phyloP scores from a whole-genome alignment of 2,888 invertebrate genomes.

The Melinopterus prodromus region DNA sequence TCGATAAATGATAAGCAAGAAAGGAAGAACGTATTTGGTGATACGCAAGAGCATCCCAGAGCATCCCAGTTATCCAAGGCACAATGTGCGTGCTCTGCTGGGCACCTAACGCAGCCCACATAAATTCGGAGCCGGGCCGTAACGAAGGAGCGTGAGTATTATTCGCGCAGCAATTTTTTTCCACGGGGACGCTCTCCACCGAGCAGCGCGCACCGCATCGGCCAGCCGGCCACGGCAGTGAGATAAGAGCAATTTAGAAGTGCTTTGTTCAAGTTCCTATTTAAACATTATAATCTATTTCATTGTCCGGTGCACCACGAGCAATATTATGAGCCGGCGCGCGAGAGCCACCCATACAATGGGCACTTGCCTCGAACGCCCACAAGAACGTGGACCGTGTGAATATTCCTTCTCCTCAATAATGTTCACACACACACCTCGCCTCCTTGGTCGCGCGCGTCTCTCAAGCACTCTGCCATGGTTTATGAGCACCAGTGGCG shows the following conservation, averaged over 20 bases:
- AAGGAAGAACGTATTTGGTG: too few relatives aligned
- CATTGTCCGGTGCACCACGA: conserved; percentile 40
- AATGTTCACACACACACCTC: conserved; percentile 35
- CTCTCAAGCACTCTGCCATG: background rate
- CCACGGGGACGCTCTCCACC: background rate
- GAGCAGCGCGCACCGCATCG: background rate
- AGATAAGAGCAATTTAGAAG: conserved; percentile 38
- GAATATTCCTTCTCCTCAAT: conserved; percentile 36
- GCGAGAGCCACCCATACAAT: conserved; percentile 39
- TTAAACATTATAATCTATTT: conserved; percentile 44
- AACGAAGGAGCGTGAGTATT: conserved; percentile 27
- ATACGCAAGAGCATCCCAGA: too few relatives aligned
- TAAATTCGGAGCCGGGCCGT: background rate
- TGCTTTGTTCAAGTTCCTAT: conserved; percentile 39
- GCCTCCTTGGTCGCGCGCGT: background rate
- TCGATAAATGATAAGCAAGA: too few relatives aligned
- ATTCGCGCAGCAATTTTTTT: conserved; percentile 15
- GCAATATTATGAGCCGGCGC: conserved; percentile 35
- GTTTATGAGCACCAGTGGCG: background rate
- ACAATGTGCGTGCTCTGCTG: background rate
- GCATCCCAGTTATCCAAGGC: background rate
- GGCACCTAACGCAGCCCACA: background rate
- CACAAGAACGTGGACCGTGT: conserved; percentile 36
- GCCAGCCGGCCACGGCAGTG: conserved; percentile 11
- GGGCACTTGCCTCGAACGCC: conserved; percentile 36